Percentiles rank a stretch among this genome's conserved stretches.
Evolutionary conservation across 2,888 invertebrate genomes (phyloP).

Genomic region (Agonopterix heracliana): DNA sequence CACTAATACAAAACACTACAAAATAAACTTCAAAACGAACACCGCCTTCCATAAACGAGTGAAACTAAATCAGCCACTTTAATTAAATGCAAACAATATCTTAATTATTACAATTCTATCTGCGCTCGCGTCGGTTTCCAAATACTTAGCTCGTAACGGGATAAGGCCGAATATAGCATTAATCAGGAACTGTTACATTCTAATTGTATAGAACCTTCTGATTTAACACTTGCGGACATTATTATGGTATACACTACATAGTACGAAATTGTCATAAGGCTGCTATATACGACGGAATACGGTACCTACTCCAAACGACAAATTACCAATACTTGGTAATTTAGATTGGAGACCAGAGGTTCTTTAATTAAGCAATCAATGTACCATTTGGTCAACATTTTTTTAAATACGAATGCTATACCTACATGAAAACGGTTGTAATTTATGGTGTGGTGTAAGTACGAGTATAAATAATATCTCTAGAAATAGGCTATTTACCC

Average conservation of each 20-base stretch:
- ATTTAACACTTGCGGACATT: not conserved
- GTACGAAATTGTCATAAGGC: not conserved
- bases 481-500: too few species aligned
- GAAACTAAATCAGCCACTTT: slow-evolving; percentile 14
- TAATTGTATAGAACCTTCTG: not conserved
- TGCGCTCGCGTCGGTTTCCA: not conserved
- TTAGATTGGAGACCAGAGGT: too few species aligned
- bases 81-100: slow-evolving; percentile 15
- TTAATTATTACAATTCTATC: slow-evolving; percentile 17
- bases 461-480: too few species aligned
- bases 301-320: too few species aligned
- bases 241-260: not conserved
- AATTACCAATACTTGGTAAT: too few species aligned
- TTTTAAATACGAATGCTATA: too few species aligned
- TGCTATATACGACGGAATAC: too few species aligned
- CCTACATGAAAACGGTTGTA: too few species aligned
- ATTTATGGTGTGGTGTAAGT: too few species aligned
- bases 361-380: too few species aligned
- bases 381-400: too few species aligned
- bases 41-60: not conserved
- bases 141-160: slow-evolving; percentile 1
- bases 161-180: slow-evolving; percentile 4
- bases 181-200: slow-evolving; percentile 4
- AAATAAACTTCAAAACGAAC: not conserved
- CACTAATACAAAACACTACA: too few species aligned